Base-by-base conservation (phyloP, 2,888 invertebrate species). In the Leptopilina drosophilae region DNA sequence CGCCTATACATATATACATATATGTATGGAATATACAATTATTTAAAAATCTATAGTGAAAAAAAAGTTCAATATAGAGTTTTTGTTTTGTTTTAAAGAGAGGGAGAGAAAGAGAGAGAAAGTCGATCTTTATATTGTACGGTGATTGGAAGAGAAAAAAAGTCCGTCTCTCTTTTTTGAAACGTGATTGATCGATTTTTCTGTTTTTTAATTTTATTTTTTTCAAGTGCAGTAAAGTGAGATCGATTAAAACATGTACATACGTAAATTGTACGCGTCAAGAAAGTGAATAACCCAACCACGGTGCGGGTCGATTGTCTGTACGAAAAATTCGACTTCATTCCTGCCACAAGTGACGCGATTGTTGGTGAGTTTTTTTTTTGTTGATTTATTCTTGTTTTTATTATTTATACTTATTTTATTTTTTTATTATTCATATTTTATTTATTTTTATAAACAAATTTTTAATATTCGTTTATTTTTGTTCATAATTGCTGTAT, bases 311-410 rank as follows among this genome's bases (percentile, higher is more conserved):
- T 87, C 87, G 86, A 86, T 86, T 81, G 83, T 81, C 79, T 77
- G 80, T 81, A 84, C 85, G 86, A 87, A 85, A 87, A 87, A 87
- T 87, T 89, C 84, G 84, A 86, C 87, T 87, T 87, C 86, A 87
- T 89, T 88, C 86, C 89, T 87, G 87, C 87, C 85, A 87, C 88
- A 87, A 89, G 88, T 89, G 89, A 89, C 90, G 88, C 89, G 89
- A 89, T 90, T 89, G 89, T 89, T 86, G 90, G 90, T 90, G 84
- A 89, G 90, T 89, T 78, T 76, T 49, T 73, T 84, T 66, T 82
- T 75, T 56, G 1, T 59, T 15, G 6, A 7, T 5, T 20, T 64
- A 26, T 64, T 64, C 64, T 20, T 59, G 5, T 77, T 80, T 75
- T 49, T 64, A 46, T 33, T 67, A 14, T 62, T 76, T 42, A 42